phyloP scores from a whole-genome alignment of 1,140 invertebrate genomes.

The Penaeus indicus region DNA sequence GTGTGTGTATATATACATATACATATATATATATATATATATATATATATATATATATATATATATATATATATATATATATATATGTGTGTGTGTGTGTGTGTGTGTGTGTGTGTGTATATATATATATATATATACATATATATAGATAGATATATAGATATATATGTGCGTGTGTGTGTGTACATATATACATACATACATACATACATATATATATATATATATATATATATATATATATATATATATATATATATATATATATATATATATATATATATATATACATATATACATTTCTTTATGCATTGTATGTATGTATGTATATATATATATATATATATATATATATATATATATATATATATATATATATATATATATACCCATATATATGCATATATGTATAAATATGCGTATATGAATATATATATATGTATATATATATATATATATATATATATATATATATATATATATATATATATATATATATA shows the following conservation, averaged over 20 bases:
- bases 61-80: no score
- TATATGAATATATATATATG: neutral
- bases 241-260: neutral
- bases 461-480: no score
- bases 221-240: no score
- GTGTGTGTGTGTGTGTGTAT: neutral
- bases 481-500: no score
- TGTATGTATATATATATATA: no score
- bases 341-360: slow-evolving; percentile 12
- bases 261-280: neutral
- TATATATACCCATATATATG: slow-evolving; percentile 12
- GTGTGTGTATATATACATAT: no score
- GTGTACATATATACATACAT: no score
- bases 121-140: slow-evolving; percentile 37
- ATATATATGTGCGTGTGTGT: slow-evolving; percentile 29
- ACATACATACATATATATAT: no score
- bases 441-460: neutral
- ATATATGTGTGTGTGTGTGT: neutral
- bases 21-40: no score
- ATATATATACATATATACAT: neutral
- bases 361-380: slow-evolving; percentile 44
- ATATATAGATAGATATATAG: slow-evolving; percentile 35
- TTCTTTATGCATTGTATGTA: no score
- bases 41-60: no score
- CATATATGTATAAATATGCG: no score